These are phyloP conservation scores for Orycteropus afer DNA, from an alignment of 2,113 vertebrate genomes.

Conservation along the genomic window DNA sequence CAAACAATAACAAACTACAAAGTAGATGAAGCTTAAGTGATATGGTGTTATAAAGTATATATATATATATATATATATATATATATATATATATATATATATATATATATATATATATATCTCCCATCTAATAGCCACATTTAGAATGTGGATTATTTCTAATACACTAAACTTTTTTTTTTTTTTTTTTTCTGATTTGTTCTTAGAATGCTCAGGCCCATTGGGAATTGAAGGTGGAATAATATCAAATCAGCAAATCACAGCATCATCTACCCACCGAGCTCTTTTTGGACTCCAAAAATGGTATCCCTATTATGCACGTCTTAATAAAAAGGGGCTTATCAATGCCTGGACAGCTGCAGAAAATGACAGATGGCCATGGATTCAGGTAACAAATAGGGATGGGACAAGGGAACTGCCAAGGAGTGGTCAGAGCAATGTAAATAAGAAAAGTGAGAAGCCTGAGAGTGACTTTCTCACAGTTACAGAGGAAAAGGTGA, in stretches of 20 bases:
- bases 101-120: too few relatives aligned
- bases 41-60: too few relatives aligned
- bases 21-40: background rate
- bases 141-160: background rate
- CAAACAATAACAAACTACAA: background rate
- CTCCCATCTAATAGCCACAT: background rate
- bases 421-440: conserved; percentile 68
- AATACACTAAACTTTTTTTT: background rate
- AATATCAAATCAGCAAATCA: conserved; percentile 99
- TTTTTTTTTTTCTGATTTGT: background rate
- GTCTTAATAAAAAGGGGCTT: conserved; percentile 98
- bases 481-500: conserved; percentile 54
- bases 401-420: conserved; percentile 35
- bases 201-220: conserved; percentile 95
- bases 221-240: conserved; percentile 98
- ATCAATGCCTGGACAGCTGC: conserved; percentile 99
- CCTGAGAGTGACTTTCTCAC: conserved; percentile 37
- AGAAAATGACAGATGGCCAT: conserved; percentile 99
- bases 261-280: conserved; percentile 97
- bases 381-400: conserved; percentile 96
- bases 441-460: conserved; percentile 70
- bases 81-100: too few relatives aligned
- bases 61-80: too few relatives aligned
- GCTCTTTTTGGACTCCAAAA: conserved; percentile 99
- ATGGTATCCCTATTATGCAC: conserved; percentile 98